These are phyloP conservation scores for Pseudomyrmex sp. DNA, from an alignment of 1,140 invertebrate species.

Conservation along the genomic window DNA sequence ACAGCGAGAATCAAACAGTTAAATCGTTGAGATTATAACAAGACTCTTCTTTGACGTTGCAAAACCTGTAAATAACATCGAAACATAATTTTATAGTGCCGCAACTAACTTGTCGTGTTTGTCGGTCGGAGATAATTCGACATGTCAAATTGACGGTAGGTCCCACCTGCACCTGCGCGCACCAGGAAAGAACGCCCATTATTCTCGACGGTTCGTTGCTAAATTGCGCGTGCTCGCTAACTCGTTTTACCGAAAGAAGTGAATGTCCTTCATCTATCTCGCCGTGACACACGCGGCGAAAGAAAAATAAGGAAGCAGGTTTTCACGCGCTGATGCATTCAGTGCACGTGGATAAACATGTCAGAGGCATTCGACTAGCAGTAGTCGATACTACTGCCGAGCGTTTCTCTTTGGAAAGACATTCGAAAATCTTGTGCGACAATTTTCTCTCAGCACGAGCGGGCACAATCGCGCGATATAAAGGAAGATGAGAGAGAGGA, in stretches of 20 bases:
- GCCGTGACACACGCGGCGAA: not conserved
- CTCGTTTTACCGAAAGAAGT: slow-evolving; percentile 21
- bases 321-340: slow-evolving; percentile 41
- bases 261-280: slow-evolving; percentile 41
- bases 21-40: too few relatives aligned
- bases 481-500: not conserved
- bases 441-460: not conserved
- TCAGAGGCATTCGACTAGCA: not conserved
- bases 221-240: slow-evolving; percentile 35
- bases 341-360: slow-evolving; percentile 46
- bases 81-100: slow-evolving; percentile 23
- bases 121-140: slow-evolving; percentile 2
- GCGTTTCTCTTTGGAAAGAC: slow-evolving; percentile 1
- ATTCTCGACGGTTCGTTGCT: slow-evolving; percentile 27
- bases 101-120: not conserved
- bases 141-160: not conserved
- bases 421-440: slow-evolving; percentile 17
- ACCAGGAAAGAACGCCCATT: slow-evolving; percentile 15
- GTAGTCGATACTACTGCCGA: not conserved
- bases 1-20: too few relatives aligned
- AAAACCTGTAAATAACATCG: slow-evolving; percentile 2
- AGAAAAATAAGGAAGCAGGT: slow-evolving; percentile 23
- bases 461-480: not conserved
- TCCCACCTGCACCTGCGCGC: slow-evolving; percentile 1
- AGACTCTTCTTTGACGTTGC: not conserved